Evolutionary conservation across 2,113 vertebrate species (phyloP), one percentile per base, ranked within the genome.

Genomic region (Limnothrissa miodon): DNA sequence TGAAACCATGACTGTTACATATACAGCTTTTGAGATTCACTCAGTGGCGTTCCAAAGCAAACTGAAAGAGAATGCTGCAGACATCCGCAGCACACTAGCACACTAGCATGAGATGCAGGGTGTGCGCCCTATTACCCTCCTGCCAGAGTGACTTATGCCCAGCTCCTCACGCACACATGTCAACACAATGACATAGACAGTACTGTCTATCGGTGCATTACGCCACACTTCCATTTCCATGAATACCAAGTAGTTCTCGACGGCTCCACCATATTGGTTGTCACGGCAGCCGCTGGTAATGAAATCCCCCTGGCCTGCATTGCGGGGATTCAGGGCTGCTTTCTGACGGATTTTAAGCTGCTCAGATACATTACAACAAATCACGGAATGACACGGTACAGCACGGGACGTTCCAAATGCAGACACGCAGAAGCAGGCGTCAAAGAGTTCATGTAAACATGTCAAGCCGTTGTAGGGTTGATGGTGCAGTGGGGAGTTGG

Each of bases 321-420:
- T 39, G n/a, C 66, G 15, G 66, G 29, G 66, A 74, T 39, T 36
- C 11, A 42, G 13, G 66, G 25, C 29, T 36, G 29, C 15, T 10
- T 29, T 29, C 33, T 33, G 66, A 74, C 11, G 25, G 66, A 36
- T 36, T 74, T 36, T 15, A 36, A 74, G 13, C 66, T 33, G n/a
- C 59, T 11, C 13, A 0, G 29, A 15, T 36, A 13, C 29, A 36
- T 74, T 74, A 74, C 66, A 33, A 36, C 29, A 5, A n/a, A 74
- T 36, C 66, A 74, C 66, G 66, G 66, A 74, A 74, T 74, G 66
- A 74, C 66, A 74, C 66, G 36, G 62, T 29, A 70, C 29, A 7
- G 29, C 29, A 10, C n/a, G 0, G 25, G 62, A 8, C 7, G 62
- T 70, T 13, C 25, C 62, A 70, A 29, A 29, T 33, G 10, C n/a